Percentiles rank a stretch among this genome's conserved stretches.
These are phyloP conservation scores for Malacoraja senta DNA, from an alignment of 2,797 vertebrate species.

Conservation along the genomic window DNA sequence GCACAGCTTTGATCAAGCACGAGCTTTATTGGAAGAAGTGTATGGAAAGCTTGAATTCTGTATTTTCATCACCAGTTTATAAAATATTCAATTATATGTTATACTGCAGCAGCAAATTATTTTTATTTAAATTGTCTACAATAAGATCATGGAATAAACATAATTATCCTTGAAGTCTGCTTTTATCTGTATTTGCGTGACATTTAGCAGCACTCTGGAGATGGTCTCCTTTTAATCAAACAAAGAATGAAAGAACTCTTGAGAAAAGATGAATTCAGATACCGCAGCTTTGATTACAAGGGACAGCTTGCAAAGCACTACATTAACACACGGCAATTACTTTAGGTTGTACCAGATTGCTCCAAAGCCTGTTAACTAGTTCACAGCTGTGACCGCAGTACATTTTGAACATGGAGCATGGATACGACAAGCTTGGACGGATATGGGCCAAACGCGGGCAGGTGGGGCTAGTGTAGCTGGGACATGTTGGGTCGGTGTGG, in stretches of 20 bases:
- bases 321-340: background rate
- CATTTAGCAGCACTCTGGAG: background rate
- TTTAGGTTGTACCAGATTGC: background rate
- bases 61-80: background rate
- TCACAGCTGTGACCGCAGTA: too few relatives aligned
- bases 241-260: slow-evolving; percentile 41
- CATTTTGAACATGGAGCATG: too few relatives aligned
- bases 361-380: background rate
- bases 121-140: background rate
- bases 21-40: too few relatives aligned
- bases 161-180: background rate
- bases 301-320: background rate
- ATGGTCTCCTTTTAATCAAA: slow-evolving; percentile 34
- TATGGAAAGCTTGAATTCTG: background rate
- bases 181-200: slow-evolving; percentile 32
- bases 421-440: too few relatives aligned
- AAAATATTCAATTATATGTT: background rate
- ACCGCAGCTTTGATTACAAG: slow-evolving; percentile 38
- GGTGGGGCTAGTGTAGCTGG: too few relatives aligned
- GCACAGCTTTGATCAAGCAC: background rate
- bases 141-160: background rate
- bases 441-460: too few relatives aligned
- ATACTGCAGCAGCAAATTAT: background rate
- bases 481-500: too few relatives aligned
- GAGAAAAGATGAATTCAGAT: slow-evolving; percentile 40